Base-by-base conservation (phyloP, 2,888 invertebrate genomes). In the Trissolcus japonicus region DNA sequence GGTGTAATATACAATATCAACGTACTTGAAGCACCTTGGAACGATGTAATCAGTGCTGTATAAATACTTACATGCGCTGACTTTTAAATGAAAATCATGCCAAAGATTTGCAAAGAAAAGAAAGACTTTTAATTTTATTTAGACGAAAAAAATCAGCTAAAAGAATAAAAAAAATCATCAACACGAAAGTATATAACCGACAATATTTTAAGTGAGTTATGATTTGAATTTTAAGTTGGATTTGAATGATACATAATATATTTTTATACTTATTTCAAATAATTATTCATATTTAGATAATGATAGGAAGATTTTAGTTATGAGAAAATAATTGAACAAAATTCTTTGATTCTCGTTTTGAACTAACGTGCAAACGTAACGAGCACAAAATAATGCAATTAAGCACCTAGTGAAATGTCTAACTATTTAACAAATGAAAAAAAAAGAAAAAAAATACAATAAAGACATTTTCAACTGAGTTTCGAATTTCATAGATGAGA, bases 1-100 rank as follows among this genome's bases (percentile, higher is more conserved):
- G 35, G 35, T 35, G 35, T 35, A 35, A 35, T 35, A 11, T 35
- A 35, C 35, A 35, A 35, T 35, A 35, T 35, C 35, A 35, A 11
- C 35, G 35, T 35, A 35, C 35, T 35, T 9, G 35, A 35, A 35
- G 35, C 35, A 35, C 35, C 35, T 35, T 6, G 35, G 35, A 76
- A 62, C 46, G 62, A 76, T 71, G 62, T 76, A 76, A 72, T 76
- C 76, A 72, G 67, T 54, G 76, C 62, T 51, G 41, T 54, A 50
- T 60, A 74, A 75, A 75, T 56, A 61, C 55, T 59, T 51, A 40
- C 51, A 53, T 29, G 35, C 35, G 1, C 35, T 35, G 11, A 35
- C 35, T 11, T 69, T 60, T 14, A 35, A 35, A 35, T 11, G 25
- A 35, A 35, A 35, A 35, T 35, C 9, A 46, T n/a, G 46, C n/a